Evolutionary conservation across 92 coral and sea anemone species (phyloP).

Genomic region (Palythoa grandis): DNA sequence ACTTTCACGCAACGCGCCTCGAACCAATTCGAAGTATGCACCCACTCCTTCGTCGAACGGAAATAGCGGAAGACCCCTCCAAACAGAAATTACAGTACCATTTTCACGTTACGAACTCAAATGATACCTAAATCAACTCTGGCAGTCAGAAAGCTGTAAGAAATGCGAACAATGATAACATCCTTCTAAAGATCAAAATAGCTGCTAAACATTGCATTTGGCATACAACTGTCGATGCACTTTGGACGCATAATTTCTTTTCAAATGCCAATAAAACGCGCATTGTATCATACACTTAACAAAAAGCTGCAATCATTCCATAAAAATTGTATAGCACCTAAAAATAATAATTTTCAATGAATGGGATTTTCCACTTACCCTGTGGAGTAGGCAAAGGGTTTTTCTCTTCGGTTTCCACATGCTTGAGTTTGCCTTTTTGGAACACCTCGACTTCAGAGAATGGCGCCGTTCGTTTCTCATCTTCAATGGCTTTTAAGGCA

Average conservation of each 20-base stretch:
- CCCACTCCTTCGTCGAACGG: not conserved
- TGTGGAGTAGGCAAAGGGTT: constrained; percentile 92
- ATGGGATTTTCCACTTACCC: constrained; percentile 56
- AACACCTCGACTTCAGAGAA: constrained; percentile 96
- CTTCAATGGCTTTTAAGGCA: constrained; percentile 79
- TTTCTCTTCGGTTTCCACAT: constrained; percentile 87
- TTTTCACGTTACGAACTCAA: not conserved
- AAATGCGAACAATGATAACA: not conserved
- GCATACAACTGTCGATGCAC: too few species aligned
- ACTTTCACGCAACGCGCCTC: not conserved
- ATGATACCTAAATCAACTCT: not conserved
- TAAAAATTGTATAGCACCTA: not conserved
- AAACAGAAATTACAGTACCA: not conserved
- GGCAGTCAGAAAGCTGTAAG: not conserved
- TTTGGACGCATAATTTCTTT: not conserved
- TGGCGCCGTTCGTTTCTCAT: constrained; percentile 96
- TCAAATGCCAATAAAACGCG: not conserved
- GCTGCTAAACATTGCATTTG: not conserved
- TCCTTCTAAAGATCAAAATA: not conserved
- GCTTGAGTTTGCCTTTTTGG: constrained; percentile 85
- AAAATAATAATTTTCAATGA: not conserved
- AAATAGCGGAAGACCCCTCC: not conserved
- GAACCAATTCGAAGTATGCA: not conserved
- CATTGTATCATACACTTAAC: constrained; percentile 10
- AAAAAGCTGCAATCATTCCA: constrained; percentile 5